Percentiles rank a stretch among this genome's conserved stretches.
phyloP scores from a whole-genome alignment of 2,888 invertebrate species.

The Hoplodrina ambigua region DNA sequence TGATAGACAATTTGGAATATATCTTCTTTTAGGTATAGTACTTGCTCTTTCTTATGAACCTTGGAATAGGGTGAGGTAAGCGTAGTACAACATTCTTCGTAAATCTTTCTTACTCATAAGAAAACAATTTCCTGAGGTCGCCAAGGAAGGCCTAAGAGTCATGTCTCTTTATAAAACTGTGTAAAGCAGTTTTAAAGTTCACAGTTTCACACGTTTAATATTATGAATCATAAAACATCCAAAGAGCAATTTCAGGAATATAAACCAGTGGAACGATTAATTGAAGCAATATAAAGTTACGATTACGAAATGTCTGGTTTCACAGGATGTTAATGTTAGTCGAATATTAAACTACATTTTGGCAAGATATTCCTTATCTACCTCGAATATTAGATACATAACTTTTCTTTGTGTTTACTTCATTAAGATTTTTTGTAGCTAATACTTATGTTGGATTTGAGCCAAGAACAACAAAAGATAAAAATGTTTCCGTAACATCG shows the following conservation, averaged over 20 bases:
- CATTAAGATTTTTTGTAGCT: constrained; percentile 45
- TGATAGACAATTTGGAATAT: background rate
- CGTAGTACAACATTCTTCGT: constrained; percentile 11
- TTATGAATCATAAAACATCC: constrained; percentile 55
- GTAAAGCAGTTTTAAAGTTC: constrained; percentile 2
- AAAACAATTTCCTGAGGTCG: constrained; percentile 33
- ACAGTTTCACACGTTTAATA: constrained; percentile 19
- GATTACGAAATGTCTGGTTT: constrained; percentile 47
- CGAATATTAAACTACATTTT: constrained; percentile 43
- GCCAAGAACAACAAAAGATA: constrained; percentile 57
- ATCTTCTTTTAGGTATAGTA: background rate
- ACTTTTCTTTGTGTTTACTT: constrained; percentile 41
- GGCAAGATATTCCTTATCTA: constrained; percentile 37
- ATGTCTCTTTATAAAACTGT: constrained; percentile 1
- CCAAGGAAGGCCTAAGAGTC: background rate
- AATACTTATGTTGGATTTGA: constrained; percentile 44
- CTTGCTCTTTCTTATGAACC: background rate
- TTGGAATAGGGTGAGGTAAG: background rate
- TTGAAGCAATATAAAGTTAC: constrained; percentile 51
- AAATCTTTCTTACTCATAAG: constrained; percentile 37
- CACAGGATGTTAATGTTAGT: constrained; percentile 64
- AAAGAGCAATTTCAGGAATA: constrained; percentile 50
- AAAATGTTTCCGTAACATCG: constrained; percentile 44
- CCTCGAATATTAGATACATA: constrained; percentile 12
- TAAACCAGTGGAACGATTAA: constrained; percentile 59